Base-by-base conservation (phyloP, 2,113 vertebrate genomes). In the Crotophaga sulcirostris region DNA sequence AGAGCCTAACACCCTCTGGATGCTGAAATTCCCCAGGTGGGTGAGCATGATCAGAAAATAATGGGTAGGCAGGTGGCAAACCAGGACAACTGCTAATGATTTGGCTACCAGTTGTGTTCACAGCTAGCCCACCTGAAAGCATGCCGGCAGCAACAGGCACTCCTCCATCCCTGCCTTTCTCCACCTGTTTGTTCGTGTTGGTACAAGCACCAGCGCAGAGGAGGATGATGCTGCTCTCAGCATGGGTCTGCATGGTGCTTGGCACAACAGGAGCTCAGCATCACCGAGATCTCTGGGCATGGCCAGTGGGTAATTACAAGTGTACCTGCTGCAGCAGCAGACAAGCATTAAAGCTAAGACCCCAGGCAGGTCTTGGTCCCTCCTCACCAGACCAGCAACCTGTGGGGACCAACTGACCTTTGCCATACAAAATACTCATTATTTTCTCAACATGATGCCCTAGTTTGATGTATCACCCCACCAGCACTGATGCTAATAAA, bases 191-290 rank as follows among this genome's bases (percentile, higher is more conserved):
- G 54, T 18, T 51, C 16, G 3, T 3, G 18, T 11, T 2, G 5
- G 45, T 34, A 38, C 40, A 14, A 45, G 42, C 21, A 9, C 4
- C 10, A 15, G 44, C 9, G 1, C 64, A 11, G 63, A 59, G 42
- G 33, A 40, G 36, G 63, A 28, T 0, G 11, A 3, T 4, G 63
- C 60, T 58, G 13, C 21, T 36, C 62, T 44, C 12, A 4, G 14
- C 14, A 3, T 0, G 6, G 44, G 6, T 58, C 59, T 0, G 0
- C 5, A 2, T 0, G 2, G 64, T 26, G n/a, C 47, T 36, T 17
- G 38, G 20, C 42, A 20, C 28, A 5, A 8, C 4, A 2, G 85
- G 52, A 63, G 40, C 49, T 58, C 51, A 12, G 45, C 52, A 36
- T 21, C 5, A 0, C 59, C 0, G 0, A 26, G 40, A 20, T 11